Evolutionary conservation across 1,140 invertebrate species (phyloP).

Genomic region (Lethrus apterus): DNA sequence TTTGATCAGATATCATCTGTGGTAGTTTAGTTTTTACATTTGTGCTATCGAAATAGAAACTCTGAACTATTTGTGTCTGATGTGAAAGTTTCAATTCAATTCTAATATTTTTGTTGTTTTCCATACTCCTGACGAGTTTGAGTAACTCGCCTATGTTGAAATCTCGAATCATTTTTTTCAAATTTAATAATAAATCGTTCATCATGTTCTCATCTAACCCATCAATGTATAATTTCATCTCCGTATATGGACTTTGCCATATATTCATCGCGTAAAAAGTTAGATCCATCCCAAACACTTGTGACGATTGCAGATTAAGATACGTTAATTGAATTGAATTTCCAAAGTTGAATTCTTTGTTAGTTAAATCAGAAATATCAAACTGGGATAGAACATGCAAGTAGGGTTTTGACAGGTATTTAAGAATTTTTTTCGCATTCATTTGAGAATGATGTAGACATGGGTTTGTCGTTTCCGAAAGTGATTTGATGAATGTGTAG

Average conservation of each 20-base stretch:
- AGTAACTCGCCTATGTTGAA: background rate
- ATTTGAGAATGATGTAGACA: conserved; percentile 35
- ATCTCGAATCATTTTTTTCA: no score
- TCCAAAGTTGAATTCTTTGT: conserved; percentile 16
- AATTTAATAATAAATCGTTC: no score
- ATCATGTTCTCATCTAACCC: no score
- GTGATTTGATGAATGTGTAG: conserved; percentile 38
- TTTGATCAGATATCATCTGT: background rate
- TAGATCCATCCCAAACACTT: background rate
- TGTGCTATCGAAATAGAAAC: no score
- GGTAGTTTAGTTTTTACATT: background rate
- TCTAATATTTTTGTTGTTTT: background rate
- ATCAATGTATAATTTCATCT: no score
- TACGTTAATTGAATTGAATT: no score
- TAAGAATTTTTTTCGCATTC: conserved; percentile 26
- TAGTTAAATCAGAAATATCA: conserved; percentile 20
- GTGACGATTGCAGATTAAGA: no score
- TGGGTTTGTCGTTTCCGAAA: conserved; percentile 38
- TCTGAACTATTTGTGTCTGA: no score
- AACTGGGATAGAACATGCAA: conserved; percentile 9
- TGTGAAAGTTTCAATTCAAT: no score
- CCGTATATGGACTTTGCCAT: background rate
- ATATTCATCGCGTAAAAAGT: background rate
- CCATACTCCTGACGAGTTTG: background rate
- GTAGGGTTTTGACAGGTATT: conserved; percentile 16